These are phyloP conservation scores for Epirrhoe tristata DNA, from an alignment of 2,888 invertebrate species.

Conservation along the genomic window DNA sequence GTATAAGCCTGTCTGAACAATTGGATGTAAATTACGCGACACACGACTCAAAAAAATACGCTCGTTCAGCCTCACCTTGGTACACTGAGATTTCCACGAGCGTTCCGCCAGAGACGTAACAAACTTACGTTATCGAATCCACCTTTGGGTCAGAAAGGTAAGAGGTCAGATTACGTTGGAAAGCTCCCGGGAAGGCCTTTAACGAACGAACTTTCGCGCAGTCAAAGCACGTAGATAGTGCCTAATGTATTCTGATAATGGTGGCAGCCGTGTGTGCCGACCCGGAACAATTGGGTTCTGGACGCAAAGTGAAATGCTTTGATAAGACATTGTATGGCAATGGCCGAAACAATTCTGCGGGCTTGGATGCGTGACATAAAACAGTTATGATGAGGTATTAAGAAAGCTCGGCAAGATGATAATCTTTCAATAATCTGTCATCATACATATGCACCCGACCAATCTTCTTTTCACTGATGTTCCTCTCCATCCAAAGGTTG, in stretches of 20 bases:
- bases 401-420: no score
- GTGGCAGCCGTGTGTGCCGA: slow-evolving; percentile 58
- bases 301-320: slow-evolving; percentile 27
- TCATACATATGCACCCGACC: no score
- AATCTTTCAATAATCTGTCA: no score
- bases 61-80: no score
- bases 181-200: slow-evolving; percentile 58
- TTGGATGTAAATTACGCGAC: no score
- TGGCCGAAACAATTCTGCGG: slow-evolving; percentile 4
- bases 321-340: slow-evolving; percentile 11
- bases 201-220: slow-evolving; percentile 62
- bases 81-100: slow-evolving; percentile 23
- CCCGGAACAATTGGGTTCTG: slow-evolving; percentile 20
- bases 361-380: neutral
- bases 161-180: slow-evolving; percentile 53
- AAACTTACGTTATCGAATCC: slow-evolving; percentile 40
- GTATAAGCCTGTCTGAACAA: no score
- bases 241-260: slow-evolving; percentile 72
- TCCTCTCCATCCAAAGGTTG: no score
- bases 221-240: slow-evolving; percentile 67
- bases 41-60: no score
- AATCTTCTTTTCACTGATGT: no score
- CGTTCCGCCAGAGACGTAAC: slow-evolving; percentile 26
- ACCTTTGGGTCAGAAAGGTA: slow-evolving; percentile 49
- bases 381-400: neutral